A percentile compares a stretch with the other conserved stretches of the same genome.
These are phyloP conservation scores for Spinibarbus caldwelli DNA, from an alignment of 2,797 vertebrate genomes.

Conservation along the genomic window DNA sequence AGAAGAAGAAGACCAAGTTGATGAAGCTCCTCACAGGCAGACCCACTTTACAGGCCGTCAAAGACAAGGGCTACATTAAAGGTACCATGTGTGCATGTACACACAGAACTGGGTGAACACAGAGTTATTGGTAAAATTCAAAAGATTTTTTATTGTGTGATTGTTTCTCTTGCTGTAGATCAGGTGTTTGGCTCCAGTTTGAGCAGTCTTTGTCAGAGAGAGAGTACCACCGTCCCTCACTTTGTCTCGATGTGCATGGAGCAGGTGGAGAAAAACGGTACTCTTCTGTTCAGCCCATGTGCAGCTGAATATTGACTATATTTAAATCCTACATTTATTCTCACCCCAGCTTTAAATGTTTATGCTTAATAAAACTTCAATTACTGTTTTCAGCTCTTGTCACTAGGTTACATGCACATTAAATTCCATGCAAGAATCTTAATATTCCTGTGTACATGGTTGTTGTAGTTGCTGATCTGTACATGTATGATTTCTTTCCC, in stretches of 20 bases:
- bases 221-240: slow-evolving; percentile 82
- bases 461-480: neutral
- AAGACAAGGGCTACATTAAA: slow-evolving; percentile 90
- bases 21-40: slow-evolving; percentile 87
- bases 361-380: neutral
- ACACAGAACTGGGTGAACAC: neutral
- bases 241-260: slow-evolving; percentile 87
- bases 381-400: neutral
- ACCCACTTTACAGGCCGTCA: slow-evolving; percentile 85
- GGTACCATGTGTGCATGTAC: slow-evolving; percentile 68
- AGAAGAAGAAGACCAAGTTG: slow-evolving; percentile 87
- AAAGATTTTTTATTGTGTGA: neutral
- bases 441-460: neutral
- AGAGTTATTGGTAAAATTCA: neutral
- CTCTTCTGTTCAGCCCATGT: neutral
- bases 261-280: slow-evolving; percentile 86
- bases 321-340: neutral
- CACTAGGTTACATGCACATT: neutral
- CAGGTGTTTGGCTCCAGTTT: slow-evolving; percentile 87
- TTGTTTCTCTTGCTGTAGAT: slow-evolving; percentile 69
- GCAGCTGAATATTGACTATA: neutral
- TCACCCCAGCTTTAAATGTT: neutral
- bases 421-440: neutral
- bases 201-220: slow-evolving; percentile 84
- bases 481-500: neutral